phyloP scores from a whole-genome alignment of 1,140 invertebrate genomes.

The Trinorchestia longiramus region DNA sequence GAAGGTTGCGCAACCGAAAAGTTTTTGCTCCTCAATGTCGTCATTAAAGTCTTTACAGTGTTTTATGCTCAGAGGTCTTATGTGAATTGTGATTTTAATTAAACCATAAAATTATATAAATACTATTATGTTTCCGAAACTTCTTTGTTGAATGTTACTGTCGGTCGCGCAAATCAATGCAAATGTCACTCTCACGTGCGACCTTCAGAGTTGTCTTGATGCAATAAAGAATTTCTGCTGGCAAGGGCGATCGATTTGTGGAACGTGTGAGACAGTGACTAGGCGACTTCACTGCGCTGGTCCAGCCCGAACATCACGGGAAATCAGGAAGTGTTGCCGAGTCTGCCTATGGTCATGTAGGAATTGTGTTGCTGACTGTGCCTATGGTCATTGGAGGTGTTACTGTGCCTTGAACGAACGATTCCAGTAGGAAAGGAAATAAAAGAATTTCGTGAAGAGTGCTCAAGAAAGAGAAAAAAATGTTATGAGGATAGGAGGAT shows the following conservation, averaged over 20 bases:
- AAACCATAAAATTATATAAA: neutral
- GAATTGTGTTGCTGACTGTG: neutral
- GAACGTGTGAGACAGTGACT: neutral
- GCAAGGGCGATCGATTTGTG: neutral
- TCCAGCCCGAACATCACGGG: neutral
- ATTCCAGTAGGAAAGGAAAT: neutral
- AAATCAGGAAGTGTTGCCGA: neutral
- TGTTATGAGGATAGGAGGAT: neutral
- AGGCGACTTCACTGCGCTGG: too few species aligned
- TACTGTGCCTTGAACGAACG: neutral
- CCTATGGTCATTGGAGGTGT: neutral
- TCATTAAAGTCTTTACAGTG: neutral
- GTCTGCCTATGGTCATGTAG: neutral
- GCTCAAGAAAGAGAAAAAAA: neutral
- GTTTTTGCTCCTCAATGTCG: neutral
- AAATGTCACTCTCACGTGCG: neutral
- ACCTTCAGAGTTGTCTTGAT: slow-evolving; percentile 31
- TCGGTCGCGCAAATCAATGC: neutral
- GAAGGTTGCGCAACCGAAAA: neutral
- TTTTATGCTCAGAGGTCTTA: neutral
- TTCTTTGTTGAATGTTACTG: neutral
- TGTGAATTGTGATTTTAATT: neutral
- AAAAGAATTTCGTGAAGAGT: neutral
- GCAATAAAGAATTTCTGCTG: neutral
- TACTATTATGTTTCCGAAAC: neutral